Conservation (phyloP, 2,888 invertebrate species). For the Prostheceraeus crozeri region DNA sequence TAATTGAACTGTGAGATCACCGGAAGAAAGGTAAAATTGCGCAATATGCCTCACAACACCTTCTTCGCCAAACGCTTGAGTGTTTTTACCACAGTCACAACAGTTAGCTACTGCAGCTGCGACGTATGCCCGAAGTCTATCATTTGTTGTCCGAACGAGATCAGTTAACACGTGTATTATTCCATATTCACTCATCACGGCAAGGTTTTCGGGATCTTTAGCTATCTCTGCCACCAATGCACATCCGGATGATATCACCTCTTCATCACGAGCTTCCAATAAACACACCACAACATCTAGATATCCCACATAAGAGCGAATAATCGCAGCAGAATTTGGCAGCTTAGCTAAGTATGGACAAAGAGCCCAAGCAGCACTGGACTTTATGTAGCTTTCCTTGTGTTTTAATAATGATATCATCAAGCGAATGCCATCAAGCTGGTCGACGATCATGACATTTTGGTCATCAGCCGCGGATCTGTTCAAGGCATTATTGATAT, state of each 20-base stretch:
- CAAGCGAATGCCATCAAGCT: conserved; percentile 77
- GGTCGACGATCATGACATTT: conserved; percentile 64
- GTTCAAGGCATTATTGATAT: conserved; percentile 11
- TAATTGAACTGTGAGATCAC: not conserved
- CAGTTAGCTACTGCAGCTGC: conserved; percentile 21
- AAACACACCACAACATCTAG: conserved; percentile 79
- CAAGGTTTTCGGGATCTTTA: conserved; percentile 79
- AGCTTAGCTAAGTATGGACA: conserved; percentile 84
- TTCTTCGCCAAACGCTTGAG: conserved; percentile 16
- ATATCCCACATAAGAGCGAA: conserved; percentile 84
- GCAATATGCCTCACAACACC: conserved; percentile 23
- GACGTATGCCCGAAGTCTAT: not conserved
- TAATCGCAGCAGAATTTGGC: conserved; percentile 81
- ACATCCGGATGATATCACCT: conserved; percentile 78
- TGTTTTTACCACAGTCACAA: conserved; percentile 19
- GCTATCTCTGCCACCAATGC: conserved; percentile 80
- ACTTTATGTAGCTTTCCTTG: conserved; percentile 70
- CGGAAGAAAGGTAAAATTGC: conserved; percentile 10
- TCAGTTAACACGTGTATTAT: conserved; percentile 72
- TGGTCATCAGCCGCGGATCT: conserved; percentile 12
- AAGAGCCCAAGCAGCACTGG: conserved; percentile 80
- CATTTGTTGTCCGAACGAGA: conserved; percentile 62
- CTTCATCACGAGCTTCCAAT: conserved; percentile 68
- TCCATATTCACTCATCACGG: conserved; percentile 84
- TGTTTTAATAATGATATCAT: conserved; percentile 89